Evolutionary conservation across 2,113 vertebrate species (phyloP).

Genomic region (Lanius collurio): DNA sequence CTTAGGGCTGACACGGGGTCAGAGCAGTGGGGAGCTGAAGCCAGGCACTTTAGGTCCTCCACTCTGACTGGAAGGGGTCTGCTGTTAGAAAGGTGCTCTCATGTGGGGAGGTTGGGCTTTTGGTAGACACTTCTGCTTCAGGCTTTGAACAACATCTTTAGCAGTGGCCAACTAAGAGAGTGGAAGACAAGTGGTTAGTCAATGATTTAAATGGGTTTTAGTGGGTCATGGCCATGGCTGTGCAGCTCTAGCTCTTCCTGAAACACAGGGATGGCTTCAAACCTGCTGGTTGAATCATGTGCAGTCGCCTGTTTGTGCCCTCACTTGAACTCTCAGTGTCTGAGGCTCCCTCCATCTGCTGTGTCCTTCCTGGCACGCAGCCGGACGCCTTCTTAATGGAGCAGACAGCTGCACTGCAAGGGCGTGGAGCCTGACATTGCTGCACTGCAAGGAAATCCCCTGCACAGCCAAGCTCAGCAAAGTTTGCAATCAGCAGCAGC

Average conservation of each 20-base stretch:
- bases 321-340: neutral
- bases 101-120: neutral
- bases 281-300: neutral
- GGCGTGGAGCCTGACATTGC: neutral
- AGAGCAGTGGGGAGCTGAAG: neutral
- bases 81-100: neutral
- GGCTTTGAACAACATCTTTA: neutral
- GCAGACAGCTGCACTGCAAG: neutral
- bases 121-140: neutral
- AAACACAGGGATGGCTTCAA: neutral
- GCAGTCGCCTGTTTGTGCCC: neutral
- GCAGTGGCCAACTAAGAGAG: neutral
- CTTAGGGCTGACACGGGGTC: accelerated
- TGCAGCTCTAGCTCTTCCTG: neutral
- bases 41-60: neutral
- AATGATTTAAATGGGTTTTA: neutral
- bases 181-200: neutral
- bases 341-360: neutral
- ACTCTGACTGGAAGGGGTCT: neutral
- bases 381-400: neutral
- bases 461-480: neutral
- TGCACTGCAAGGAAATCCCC: neutral
- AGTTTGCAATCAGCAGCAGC: neutral
- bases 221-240: neutral
- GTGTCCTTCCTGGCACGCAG: neutral